Conservation (phyloP, 2,888 invertebrate species). For the Ormyrus rosae region DNA sequence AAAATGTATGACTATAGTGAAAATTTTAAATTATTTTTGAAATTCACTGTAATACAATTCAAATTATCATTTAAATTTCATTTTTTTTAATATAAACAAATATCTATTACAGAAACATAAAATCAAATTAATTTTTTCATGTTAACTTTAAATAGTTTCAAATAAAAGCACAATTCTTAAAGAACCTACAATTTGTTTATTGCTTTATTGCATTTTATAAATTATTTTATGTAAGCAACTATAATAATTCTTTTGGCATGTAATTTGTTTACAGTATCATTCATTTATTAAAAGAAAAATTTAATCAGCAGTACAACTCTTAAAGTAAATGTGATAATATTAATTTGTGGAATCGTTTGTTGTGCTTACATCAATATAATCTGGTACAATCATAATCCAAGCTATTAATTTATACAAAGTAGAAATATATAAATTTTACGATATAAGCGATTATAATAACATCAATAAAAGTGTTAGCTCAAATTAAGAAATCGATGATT, state of each 20-base stretch:
- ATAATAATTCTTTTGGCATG: neutral
- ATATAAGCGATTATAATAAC: no score
- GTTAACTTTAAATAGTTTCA: no score
- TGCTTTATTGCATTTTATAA: neutral
- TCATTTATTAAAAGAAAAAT: no score
- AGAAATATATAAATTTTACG: neutral
- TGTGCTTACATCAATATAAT: no score
- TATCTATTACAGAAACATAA: neutral
- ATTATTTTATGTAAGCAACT: neutral
- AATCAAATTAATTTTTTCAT: no score
- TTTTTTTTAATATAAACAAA: neutral
- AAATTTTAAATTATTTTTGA: neutral
- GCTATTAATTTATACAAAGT: no score
- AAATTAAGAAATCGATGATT: no score
- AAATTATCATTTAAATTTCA: neutral
- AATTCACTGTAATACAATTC: conserved; percentile 22
- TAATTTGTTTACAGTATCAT: neutral
- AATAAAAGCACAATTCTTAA: neutral
- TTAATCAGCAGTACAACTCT: no score
- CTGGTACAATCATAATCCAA: no score
- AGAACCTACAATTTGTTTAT: neutral
- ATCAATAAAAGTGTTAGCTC: no score
- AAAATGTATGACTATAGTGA: conserved; percentile 23
- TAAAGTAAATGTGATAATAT: no score
- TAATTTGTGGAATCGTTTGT: no score